Conservation (phyloP, 2,888 invertebrate genomes). For the Coleophora deauratella region DNA sequence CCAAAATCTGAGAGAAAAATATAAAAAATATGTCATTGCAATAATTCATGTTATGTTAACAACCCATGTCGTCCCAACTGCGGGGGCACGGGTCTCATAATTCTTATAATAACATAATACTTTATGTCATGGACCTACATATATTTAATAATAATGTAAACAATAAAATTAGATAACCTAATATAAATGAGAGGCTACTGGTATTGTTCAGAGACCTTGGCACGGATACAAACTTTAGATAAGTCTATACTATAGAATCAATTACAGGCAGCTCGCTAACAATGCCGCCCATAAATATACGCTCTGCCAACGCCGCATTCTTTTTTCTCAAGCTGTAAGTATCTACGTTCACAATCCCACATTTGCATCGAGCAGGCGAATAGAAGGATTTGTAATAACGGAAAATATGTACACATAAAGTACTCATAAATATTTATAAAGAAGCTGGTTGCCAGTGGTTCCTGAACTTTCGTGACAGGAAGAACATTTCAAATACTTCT, state of each 20-base stretch:
- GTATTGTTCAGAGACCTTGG: slow-evolving; percentile 60
- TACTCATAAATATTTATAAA: slow-evolving; percentile 3
- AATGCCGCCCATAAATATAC: slow-evolving; percentile 39
- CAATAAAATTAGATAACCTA: slow-evolving; percentile 31
- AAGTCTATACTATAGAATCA: slow-evolving; percentile 52
- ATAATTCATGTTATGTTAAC: too few relatives aligned
- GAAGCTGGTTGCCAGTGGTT: slow-evolving; percentile 1
- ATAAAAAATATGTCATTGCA: neutral
- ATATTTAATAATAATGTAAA: slow-evolving; percentile 4
- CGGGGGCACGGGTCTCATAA: too few relatives aligned
- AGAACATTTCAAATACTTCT: too few relatives aligned
- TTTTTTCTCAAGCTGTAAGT: slow-evolving; percentile 9
- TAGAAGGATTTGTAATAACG: neutral
- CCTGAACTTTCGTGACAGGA: too few relatives aligned
- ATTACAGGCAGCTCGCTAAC: slow-evolving; percentile 43
- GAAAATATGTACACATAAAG: neutral
- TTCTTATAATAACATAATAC: too few relatives aligned
- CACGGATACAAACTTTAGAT: slow-evolving; percentile 54
- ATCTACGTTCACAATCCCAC: slow-evolving; percentile 17
- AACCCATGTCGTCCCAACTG: too few relatives aligned
- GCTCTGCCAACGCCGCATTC: slow-evolving; percentile 19
- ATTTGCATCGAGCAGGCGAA: neutral
- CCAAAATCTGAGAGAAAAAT: slow-evolving; percentile 72
- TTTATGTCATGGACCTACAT: too few relatives aligned
- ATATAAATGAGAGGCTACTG: slow-evolving; percentile 37